Conservation (phyloP, 35 echinoderm and acorn worm species). For the Acanthaster planci region DNA sequence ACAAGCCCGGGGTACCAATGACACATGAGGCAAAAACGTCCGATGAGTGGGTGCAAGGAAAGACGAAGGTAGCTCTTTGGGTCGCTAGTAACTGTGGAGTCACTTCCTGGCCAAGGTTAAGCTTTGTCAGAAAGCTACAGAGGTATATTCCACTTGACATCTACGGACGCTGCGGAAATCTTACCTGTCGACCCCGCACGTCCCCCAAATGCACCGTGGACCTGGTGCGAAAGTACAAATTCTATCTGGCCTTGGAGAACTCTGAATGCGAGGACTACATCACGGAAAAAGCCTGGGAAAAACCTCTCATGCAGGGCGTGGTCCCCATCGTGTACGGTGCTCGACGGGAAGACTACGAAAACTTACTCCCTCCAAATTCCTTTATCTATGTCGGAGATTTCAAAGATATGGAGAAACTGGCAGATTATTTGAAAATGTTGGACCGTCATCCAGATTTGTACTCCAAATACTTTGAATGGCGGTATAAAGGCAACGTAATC, state of each 20-base stretch:
- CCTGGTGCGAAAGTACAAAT: slow-evolving; percentile 55
- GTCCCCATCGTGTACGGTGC: slow-evolving; percentile 75
- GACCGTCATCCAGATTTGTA: slow-evolving; percentile 47
- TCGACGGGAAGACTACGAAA: slow-evolving; percentile 38
- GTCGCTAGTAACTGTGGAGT: slow-evolving; percentile 53
- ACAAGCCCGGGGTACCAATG: neutral
- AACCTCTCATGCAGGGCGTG: slow-evolving; percentile 20
- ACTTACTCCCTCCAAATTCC: slow-evolving; percentile 60
- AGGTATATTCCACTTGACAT: slow-evolving; percentile 40
- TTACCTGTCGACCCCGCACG: slow-evolving; percentile 15
- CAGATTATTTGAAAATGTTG: slow-evolving; percentile 41
- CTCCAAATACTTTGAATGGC: slow-evolving; percentile 64
- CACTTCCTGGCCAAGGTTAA: slow-evolving; percentile 46
- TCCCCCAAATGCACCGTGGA: slow-evolving; percentile 17
- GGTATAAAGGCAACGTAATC: neutral
- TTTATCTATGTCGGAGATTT: slow-evolving; percentile 78
- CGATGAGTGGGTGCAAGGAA: slow-evolving; percentile 32
- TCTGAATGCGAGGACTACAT: slow-evolving; percentile 59
- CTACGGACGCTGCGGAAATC: slow-evolving; percentile 51
- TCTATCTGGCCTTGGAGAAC: slow-evolving; percentile 70
- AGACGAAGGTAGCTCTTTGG: slow-evolving; percentile 36
- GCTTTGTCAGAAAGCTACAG: slow-evolving; percentile 43
- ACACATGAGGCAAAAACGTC: neutral
- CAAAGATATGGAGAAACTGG: slow-evolving; percentile 30
- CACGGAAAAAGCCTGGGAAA: slow-evolving; percentile 63